These are phyloP conservation scores for Zingel zingel DNA, from an alignment of 2,113 vertebrate genomes.

Conservation along the genomic window DNA sequence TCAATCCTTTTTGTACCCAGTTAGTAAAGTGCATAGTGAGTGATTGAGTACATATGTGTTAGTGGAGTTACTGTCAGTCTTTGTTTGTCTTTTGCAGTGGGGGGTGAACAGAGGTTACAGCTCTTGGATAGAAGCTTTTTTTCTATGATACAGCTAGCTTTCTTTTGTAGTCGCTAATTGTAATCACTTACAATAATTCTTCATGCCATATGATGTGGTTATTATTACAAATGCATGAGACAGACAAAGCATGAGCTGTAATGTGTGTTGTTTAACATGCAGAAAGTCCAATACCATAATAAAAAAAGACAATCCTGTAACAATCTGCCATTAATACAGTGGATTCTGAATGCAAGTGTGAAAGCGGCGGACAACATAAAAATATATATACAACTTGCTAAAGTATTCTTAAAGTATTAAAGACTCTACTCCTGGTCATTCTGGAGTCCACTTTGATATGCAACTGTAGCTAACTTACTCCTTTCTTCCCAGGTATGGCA, in stretches of 20 bases:
- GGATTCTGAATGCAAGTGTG: neutral
- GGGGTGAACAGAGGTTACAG: too few relatives aligned
- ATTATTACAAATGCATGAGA: neutral
- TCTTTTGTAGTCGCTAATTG: too few relatives aligned
- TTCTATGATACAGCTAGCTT: too few relatives aligned
- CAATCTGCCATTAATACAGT: neutral
- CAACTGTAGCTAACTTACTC: slow-evolving; percentile 80
- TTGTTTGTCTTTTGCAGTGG: too few relatives aligned
- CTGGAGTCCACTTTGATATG: neutral
- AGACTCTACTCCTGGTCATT: neutral
- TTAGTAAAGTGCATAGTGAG: too few relatives aligned
- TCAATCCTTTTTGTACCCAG: too few relatives aligned
- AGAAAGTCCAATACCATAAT: neutral
- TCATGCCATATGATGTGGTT: neutral
- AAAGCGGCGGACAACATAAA: neutral
- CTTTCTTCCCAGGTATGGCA: slow-evolving; percentile 98
- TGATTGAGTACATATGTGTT: too few relatives aligned
- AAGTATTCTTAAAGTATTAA: neutral
- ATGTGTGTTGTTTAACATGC: neutral
- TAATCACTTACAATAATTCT: too few relatives aligned
- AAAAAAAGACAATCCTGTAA: neutral
- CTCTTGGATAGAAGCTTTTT: too few relatives aligned
- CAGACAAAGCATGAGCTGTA: neutral
- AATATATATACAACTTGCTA: neutral
- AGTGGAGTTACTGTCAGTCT: too few relatives aligned